Evolutionary conservation across 2,797 vertebrate genomes (phyloP).

Genomic region (Pseudochromis fuscus): DNA sequence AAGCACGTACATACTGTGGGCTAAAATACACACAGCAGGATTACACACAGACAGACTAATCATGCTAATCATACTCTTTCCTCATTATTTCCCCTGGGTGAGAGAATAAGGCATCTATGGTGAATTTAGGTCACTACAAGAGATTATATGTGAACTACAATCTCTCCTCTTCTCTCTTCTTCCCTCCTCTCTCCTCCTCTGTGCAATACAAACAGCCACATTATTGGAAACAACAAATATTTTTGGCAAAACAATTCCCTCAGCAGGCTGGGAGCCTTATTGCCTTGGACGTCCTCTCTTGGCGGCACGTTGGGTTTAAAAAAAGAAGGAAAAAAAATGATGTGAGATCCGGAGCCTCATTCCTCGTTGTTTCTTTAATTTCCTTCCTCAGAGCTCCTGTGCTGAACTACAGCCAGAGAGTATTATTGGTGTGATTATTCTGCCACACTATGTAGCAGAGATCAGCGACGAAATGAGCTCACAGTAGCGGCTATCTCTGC

Average conservation of each 20-base stretch:
- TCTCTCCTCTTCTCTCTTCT: slow-evolving; percentile 28
- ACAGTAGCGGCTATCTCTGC: slow-evolving; percentile 49
- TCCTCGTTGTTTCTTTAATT: slow-evolving; percentile 58
- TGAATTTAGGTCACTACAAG: slow-evolving; percentile 55
- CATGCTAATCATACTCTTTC: slow-evolving; percentile 50
- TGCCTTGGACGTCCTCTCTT: slow-evolving; percentile 58
- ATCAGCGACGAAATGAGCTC: slow-evolving; percentile 43
- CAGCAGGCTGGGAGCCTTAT: slow-evolving; percentile 58
- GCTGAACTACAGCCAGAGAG: slow-evolving; percentile 52
- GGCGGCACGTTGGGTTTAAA: not conserved
- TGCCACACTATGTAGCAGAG: slow-evolving; percentile 35
- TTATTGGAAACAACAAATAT: slow-evolving; percentile 72
- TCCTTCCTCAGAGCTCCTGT: slow-evolving; percentile 56
- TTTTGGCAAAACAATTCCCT: slow-evolving; percentile 67
- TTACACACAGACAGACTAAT: slow-evolving; percentile 46
- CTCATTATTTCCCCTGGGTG: slow-evolving; percentile 28
- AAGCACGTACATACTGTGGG: not conserved
- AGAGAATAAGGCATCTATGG: slow-evolving; percentile 41
- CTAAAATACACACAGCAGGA: slow-evolving; percentile 36
- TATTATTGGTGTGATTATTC: slow-evolving; percentile 66
- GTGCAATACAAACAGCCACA: slow-evolving; percentile 59
- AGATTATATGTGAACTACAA: slow-evolving; percentile 31
- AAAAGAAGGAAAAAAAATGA: slow-evolving; percentile 21
- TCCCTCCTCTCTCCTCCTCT: slow-evolving; percentile 17
- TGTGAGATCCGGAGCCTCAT: slow-evolving; percentile 35